Evolutionary conservation across 1,140 invertebrate genomes (phyloP).

Genomic region (Nixonia krombeini): DNA sequence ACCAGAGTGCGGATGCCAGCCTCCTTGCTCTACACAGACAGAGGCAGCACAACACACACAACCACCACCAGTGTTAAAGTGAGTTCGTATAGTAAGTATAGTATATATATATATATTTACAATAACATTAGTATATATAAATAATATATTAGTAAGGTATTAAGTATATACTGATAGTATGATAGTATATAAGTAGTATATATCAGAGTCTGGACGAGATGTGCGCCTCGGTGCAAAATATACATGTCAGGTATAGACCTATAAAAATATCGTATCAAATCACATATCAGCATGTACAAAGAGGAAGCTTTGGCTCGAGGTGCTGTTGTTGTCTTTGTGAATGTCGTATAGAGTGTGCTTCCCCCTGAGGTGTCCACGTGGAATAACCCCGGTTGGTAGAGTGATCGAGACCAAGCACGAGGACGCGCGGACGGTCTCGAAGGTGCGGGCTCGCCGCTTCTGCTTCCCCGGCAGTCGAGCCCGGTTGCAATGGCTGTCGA

Average conservation of each 20-base stretch:
- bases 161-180: conserved; percentile 25
- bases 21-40: conserved; percentile 96
- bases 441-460: no score
- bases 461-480: no score
- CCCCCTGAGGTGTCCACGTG: not conserved
- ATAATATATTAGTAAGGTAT: conserved; percentile 25
- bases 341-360: conserved; percentile 3
- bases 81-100: conserved; percentile 57
- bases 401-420: not conserved
- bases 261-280: conserved; percentile 5
- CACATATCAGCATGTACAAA: conserved; percentile 29
- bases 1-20: conserved; percentile 98
- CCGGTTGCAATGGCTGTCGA: conserved; percentile 1
- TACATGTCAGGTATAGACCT: no score
- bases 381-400: not conserved
- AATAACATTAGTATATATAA: conserved; percentile 28
- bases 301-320: conserved; percentile 42
- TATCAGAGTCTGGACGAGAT: conserved; percentile 34
- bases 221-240: conserved; percentile 6
- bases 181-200: conserved; percentile 38
- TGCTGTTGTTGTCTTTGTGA: conserved; percentile 12
- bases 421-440: no score
- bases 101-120: conserved; percentile 36
- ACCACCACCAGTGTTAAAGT: conserved; percentile 72
- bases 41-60: conserved; percentile 78